Evolutionary conservation across 2,888 invertebrate genomes (phyloP), one percentile per base, ranked within the genome.

Genomic region (Oscheius myriophilus): DNA sequence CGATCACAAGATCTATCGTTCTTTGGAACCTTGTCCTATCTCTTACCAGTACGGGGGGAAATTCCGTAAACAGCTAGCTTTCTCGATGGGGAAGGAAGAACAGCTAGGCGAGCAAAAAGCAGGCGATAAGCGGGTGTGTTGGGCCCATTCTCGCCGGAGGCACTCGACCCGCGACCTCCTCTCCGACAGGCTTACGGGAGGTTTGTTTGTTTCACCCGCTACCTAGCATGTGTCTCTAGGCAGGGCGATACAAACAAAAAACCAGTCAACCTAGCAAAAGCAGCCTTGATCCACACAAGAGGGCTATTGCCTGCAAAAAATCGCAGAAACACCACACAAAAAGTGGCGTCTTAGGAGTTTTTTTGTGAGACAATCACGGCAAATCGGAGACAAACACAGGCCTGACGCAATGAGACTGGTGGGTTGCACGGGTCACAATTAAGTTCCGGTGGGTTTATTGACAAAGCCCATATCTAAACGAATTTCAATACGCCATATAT

Each of bases 111-210:
- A 46, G 45, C 49, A 61, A 45, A 61, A 49, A 49, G 14, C 61
- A 21, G 18, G 21, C 7, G 26, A 26, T 45, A 49, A 61, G 25
- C 2, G 46, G 14, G 18, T 4, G 46, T 11, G 23, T 11, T 18
- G 16, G 49, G 23, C 21, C 16, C 18, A 49, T 21, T 21, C 18
- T 18, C 39, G 25, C 46, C 39, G n/a, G 54, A 54, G 33, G 39
- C 53, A 53, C 53, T 53, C 53, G 25, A 23, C 53, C 25, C 51
- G 51, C 53, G 53, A 53, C 53, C 53, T 55, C 55, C 41, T 55
- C 55, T 18, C 57, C 43, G 25, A 39, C 57, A 42, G 57, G 57
- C 57, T 57, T 57, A 57, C 41, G 25, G 33, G 33, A 9, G 33
- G 57, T 57, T 42, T 57, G 42, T 57, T 42, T 57, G 57, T 57